Percentiles rank a stretch among this genome's conserved stretches.
Conservation (phyloP, 2,113 vertebrate species). For the Nothocercus julius region DNA sequence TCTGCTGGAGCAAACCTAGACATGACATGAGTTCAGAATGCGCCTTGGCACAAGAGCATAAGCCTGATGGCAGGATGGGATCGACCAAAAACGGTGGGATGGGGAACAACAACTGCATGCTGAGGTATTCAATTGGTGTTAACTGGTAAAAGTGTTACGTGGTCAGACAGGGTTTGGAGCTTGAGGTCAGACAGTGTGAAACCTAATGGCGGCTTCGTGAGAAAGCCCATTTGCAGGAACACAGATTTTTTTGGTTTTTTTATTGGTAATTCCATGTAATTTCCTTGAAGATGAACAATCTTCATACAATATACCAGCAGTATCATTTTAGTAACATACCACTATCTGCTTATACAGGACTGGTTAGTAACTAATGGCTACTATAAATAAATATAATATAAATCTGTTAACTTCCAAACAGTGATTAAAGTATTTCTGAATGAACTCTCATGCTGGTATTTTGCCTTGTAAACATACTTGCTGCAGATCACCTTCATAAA, state of each 20-base stretch:
- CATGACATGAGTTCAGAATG: neutral
- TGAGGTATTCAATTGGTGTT: neutral
- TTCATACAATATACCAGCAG: neutral
- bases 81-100: too few relatives aligned
- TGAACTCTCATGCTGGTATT: neutral
- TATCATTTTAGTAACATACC: neutral
- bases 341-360: neutral
- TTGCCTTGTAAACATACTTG: neutral
- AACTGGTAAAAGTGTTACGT: neutral
- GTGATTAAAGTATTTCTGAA: neutral
- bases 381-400: neutral
- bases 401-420: neutral
- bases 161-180: neutral
- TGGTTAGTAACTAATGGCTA: neutral
- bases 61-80: neutral
- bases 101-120: neutral
- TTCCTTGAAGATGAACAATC: neutral
- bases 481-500: neutral
- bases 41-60: accelerated
- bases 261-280: neutral
- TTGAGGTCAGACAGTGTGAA: too few relatives aligned
- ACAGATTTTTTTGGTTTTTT: neutral
- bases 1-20: neutral
- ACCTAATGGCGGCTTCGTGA: neutral
- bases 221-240: neutral